Conservation (phyloP, 2,888 invertebrate species). For the Folsomia candida region DNA sequence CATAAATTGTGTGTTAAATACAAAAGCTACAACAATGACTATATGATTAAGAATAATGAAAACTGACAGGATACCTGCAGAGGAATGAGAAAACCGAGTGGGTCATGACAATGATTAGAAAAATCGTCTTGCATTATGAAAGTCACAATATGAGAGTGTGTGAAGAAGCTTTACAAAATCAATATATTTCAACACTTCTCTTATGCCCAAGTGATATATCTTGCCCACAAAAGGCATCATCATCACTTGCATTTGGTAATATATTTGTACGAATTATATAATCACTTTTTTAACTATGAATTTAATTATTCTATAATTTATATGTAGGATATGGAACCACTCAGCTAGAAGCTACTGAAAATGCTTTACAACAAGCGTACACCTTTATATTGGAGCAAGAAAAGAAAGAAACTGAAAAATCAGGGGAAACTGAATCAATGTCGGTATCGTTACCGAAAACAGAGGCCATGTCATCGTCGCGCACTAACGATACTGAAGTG, state of each 20-base stretch:
- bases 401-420: background rate
- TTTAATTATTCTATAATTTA: background rate
- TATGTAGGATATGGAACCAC: conserved; percentile 26
- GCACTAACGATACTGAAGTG: too few species aligned
- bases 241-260: conserved; percentile 30
- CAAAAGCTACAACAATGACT: too few species aligned
- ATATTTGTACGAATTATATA: background rate
- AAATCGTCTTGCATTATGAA: conserved; percentile 29
- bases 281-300: background rate
- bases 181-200: conserved; percentile 31
- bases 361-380: conserved; percentile 21
- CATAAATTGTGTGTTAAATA: too few species aligned
- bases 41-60: too few species aligned
- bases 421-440: background rate
- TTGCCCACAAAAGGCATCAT: conserved; percentile 17
- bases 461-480: too few species aligned
- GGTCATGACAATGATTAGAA: conserved; percentile 16
- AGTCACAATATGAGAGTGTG: conserved; percentile 19
- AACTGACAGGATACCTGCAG: background rate
- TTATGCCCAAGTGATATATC: conserved; percentile 20
- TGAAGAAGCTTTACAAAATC: conserved; percentile 28
- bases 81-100: background rate
- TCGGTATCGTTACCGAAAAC: too few species aligned
- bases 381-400: background rate
- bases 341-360: conserved; percentile 27